phyloP scores from a whole-genome alignment of 2,113 vertebrate genomes.

The Spea bombifrons region DNA sequence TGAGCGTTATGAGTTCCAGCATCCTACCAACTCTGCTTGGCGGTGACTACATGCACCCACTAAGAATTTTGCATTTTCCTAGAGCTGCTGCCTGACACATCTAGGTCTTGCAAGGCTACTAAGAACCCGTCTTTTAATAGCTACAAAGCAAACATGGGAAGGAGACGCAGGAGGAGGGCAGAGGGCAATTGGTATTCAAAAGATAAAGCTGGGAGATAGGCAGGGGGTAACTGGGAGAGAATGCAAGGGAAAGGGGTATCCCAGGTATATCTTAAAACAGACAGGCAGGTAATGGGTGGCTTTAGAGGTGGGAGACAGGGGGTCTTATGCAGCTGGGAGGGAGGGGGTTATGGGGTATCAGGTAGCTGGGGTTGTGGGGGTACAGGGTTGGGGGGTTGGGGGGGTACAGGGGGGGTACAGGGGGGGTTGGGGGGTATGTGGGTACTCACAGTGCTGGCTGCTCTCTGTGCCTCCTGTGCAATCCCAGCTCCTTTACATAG shows the following conservation, averaged over 20 bases:
- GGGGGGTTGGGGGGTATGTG: not conserved
- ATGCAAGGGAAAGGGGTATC: too few relatives aligned
- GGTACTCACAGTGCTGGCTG: conserved; percentile 21
- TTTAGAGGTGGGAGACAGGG: not conserved
- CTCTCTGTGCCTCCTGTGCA: not conserved
- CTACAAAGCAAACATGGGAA: not conserved
- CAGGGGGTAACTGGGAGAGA: not conserved
- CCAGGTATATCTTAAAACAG: too few relatives aligned
- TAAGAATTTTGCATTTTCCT: not conserved
- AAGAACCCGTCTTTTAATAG: not conserved
- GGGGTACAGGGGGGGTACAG: not conserved
- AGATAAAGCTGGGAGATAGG: not conserved
- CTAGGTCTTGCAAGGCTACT: not conserved
- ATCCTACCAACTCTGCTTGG: too few relatives aligned
- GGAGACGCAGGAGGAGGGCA: not conserved
- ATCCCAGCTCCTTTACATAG: conserved; percentile 20
- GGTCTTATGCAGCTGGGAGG: not conserved
- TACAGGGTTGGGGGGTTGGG: not conserved
- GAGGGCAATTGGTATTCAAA: not conserved
- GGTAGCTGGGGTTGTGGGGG: not conserved
- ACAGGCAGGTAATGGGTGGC: too few relatives aligned
- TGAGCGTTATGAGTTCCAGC: too few relatives aligned
- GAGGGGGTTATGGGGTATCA: not conserved
- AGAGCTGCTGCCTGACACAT: not conserved
- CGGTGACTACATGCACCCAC: too few relatives aligned